Evolutionary conservation across 2,888 invertebrate species (phyloP).

Genomic region (Eupelmus urozonus): DNA sequence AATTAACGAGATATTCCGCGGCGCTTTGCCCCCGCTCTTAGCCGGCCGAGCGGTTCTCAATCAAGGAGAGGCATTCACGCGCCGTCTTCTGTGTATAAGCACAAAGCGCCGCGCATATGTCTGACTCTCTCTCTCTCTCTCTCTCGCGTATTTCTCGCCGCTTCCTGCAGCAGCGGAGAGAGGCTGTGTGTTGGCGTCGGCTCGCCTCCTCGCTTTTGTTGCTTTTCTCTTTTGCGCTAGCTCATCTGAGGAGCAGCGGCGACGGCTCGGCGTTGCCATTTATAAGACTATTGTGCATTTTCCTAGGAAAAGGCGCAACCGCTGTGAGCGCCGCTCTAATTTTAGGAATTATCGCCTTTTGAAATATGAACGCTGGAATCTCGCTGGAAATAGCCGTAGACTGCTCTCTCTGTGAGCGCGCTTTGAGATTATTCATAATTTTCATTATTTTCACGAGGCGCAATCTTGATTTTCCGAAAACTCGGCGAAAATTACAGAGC

Average conservation of each 20-base stretch:
- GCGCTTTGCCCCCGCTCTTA: slow-evolving; percentile 58
- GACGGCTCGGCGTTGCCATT: slow-evolving; percentile 47
- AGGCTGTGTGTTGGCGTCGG: not conserved
- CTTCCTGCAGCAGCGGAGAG: slow-evolving; percentile 15
- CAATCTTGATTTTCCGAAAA: too few relatives aligned
- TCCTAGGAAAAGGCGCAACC: slow-evolving; percentile 41
- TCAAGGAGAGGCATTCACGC: slow-evolving; percentile 73
- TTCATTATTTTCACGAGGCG: too few relatives aligned
- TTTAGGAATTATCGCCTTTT: slow-evolving; percentile 49
- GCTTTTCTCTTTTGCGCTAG: slow-evolving; percentile 19
- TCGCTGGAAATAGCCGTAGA: slow-evolving; percentile 28
- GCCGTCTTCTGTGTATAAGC: slow-evolving; percentile 51
- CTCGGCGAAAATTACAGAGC: too few relatives aligned
- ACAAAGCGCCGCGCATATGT: slow-evolving; percentile 65
- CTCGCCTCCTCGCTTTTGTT: slow-evolving; percentile 26
- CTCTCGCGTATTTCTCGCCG: slow-evolving; percentile 61
- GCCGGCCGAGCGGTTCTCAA: slow-evolving; percentile 68
- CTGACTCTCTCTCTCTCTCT: too few relatives aligned
- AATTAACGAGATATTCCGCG: slow-evolving; percentile 72
- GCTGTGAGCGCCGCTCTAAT: slow-evolving; percentile 28
- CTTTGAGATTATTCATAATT: too few relatives aligned
- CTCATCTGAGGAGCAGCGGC: too few relatives aligned
- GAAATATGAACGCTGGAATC: slow-evolving; percentile 27
- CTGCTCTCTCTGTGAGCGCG: too few relatives aligned
- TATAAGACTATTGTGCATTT: slow-evolving; percentile 51